Base-by-base conservation (phyloP, 2,113 vertebrate species). In the Oryzias celebensis region DNA sequence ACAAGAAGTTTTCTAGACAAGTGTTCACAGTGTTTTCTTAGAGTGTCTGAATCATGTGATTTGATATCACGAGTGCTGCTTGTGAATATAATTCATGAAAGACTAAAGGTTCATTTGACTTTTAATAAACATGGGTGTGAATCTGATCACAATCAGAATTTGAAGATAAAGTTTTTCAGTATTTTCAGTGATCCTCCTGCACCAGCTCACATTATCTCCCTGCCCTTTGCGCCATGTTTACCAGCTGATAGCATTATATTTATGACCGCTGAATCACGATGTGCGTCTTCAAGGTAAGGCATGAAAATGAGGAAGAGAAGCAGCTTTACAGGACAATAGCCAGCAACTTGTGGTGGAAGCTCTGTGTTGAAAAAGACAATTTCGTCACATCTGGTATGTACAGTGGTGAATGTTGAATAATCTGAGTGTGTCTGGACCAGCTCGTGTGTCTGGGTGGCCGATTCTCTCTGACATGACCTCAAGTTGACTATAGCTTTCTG, bases 171-270 rank as follows among this genome's bases (percentile, higher is more conserved):
- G 14, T n/a, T 1, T 58, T 41, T 71, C 8, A 66, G 2, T 28
- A 62, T 58, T 15, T 41, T 28, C 10, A 24, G 49, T 4, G n/a
- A 60, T 69, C 18, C 18, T 44, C 18, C n/a, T 20, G 26, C 45
- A 41, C 61, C 24, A 65, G 15, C 73, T 73, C 17, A 15, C 73
- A 42, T 64, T 83, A 83, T 84, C 79, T 75, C 24, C 43, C 4
- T 83, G 83, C 69, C 75, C 87, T 90, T 89, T 89, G 84, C 7
- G 24, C 84, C 52, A 60, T 71, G 50, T 80, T 63, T 63, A 46
- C 63, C 43, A 26, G 2, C 17, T 59, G 68, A 81, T 31, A 18
- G 24, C 56, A 65, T 71, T 58, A 58, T 70, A 74, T 87, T 88
- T 88, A 88, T 83, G 68, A 44, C 59, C 65, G n/a, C 0, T 42